A percentile compares a stretch with the other conserved stretches of the same genome.
phyloP scores from a whole-genome alignment of 2,888 invertebrate genomes.

The Cosmia pyralina region DNA sequence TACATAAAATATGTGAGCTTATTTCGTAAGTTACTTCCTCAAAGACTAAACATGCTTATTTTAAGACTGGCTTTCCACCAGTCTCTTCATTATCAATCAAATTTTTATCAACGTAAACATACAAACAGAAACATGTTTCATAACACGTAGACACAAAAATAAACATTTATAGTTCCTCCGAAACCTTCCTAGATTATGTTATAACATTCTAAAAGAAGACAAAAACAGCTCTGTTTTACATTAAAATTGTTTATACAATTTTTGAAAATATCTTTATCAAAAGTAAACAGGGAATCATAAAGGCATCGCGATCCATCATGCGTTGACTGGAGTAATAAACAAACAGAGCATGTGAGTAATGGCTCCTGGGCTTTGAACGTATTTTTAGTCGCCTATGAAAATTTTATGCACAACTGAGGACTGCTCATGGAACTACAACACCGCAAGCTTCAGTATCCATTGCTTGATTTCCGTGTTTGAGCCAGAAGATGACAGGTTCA shows the following conservation, averaged over 20 bases:
- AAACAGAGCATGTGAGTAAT: conserved; percentile 63
- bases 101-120: background rate
- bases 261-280: conserved; percentile 49
- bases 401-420: conserved; percentile 37
- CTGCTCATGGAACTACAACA: background rate
- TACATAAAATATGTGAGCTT: background rate
- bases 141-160: background rate
- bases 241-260: conserved; percentile 28
- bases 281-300: conserved; percentile 58
- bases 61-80: too few species aligned
- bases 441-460: conserved; percentile 27
- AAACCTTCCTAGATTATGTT: conserved; percentile 5
- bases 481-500: background rate
- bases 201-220: conserved; percentile 21
- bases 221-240: conserved; percentile 34
- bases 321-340: conserved; percentile 66
- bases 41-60: background rate
- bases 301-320: conserved; percentile 66
- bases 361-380: conserved; percentile 41
- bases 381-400: conserved; percentile 57
- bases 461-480: conserved; percentile 6
- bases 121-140: conserved; percentile 6
- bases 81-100: background rate
- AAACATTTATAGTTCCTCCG: conserved; percentile 1
- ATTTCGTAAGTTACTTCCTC: background rate